Percentiles rank a stretch among this genome's conserved stretches.
Conservation (phyloP, 1,140 invertebrate species). For the Helicoverpa armigera region DNA sequence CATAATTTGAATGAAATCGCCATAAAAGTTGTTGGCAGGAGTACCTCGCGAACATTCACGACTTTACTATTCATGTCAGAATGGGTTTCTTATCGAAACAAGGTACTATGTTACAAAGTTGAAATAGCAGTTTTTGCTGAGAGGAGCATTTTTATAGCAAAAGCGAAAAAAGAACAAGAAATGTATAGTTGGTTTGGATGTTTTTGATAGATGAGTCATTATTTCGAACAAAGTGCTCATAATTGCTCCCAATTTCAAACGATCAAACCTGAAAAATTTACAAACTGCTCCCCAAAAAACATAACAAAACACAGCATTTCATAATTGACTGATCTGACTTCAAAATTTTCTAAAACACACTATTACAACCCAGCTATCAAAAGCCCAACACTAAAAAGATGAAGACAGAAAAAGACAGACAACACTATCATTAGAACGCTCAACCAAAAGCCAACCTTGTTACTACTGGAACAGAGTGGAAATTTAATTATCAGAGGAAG, state of each 20-base stretch:
- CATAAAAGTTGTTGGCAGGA: slow-evolving; percentile 33
- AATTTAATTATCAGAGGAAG: slow-evolving; percentile 24
- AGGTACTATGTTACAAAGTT: neutral
- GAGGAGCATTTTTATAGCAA: neutral
- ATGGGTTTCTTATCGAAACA: slow-evolving; percentile 29
- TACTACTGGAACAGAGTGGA: neutral
- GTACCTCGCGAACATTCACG: slow-evolving; percentile 20
- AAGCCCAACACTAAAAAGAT: slow-evolving; percentile 44
- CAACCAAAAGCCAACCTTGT: neutral
- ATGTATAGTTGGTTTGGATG: too few species aligned
- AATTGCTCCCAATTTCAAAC: neutral
- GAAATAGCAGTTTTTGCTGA: neutral
- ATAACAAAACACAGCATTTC: slow-evolving; percentile 9
- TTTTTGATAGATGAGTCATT: too few species aligned
- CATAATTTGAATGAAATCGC: slow-evolving; percentile 39
- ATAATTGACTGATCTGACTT: slow-evolving; percentile 14
- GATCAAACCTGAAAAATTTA: neutral
- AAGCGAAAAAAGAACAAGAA: neutral
- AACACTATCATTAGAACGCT: slow-evolving; percentile 32
- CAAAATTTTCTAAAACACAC: slow-evolving; percentile 40
- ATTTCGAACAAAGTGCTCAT: too few species aligned
- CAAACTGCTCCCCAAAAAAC: neutral
- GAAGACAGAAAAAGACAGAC: slow-evolving; percentile 47
- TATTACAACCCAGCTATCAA: slow-evolving; percentile 42
- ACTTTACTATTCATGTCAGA: slow-evolving; percentile 31